phyloP scores from a whole-genome alignment of 2,888 invertebrate species.

The Andrena bicolor region DNA sequence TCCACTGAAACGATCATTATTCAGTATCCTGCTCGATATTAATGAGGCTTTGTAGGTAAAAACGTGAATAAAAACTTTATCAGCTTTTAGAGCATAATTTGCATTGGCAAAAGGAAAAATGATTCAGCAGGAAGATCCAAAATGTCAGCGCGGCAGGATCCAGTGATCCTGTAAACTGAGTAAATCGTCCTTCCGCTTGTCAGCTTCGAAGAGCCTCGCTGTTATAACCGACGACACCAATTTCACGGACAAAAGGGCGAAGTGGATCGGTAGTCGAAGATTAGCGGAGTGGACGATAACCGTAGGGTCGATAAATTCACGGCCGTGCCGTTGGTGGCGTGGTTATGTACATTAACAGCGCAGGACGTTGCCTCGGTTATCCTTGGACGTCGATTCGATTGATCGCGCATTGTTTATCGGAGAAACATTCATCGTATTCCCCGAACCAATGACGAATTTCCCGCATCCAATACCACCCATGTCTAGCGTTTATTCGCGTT shows the following conservation, averaged over 20 bases:
- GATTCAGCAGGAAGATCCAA: neutral
- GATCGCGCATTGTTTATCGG: conserved; percentile 16
- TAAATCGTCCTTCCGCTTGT: conserved; percentile 17
- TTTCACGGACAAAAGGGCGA: conserved; percentile 31
- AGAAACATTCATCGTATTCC: conserved; percentile 1
- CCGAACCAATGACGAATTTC: neutral
- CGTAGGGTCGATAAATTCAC: conserved; percentile 75
- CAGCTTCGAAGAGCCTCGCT: neutral
- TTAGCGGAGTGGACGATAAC: conserved; percentile 51
- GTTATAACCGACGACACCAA: conserved; percentile 12
- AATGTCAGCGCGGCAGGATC: neutral
- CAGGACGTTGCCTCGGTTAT: conserved; percentile 73
- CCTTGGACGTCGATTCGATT: conserved; percentile 57
- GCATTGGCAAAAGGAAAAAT: neutral
- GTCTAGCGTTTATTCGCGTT: neutral
- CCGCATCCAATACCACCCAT: neutral
- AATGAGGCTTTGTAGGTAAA: no score
- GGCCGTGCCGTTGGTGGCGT: conserved; percentile 59
- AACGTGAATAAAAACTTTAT: neutral
- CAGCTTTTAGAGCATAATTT: neutral
- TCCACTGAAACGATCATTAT: no score
- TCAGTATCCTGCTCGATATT: no score
- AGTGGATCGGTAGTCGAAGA: conserved; percentile 21
- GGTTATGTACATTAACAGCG: conserved; percentile 66
- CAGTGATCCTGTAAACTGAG: neutral